Conservation (phyloP, 53 echinoderm and acorn worm species). For the Mesocentrotus franciscanus region DNA sequence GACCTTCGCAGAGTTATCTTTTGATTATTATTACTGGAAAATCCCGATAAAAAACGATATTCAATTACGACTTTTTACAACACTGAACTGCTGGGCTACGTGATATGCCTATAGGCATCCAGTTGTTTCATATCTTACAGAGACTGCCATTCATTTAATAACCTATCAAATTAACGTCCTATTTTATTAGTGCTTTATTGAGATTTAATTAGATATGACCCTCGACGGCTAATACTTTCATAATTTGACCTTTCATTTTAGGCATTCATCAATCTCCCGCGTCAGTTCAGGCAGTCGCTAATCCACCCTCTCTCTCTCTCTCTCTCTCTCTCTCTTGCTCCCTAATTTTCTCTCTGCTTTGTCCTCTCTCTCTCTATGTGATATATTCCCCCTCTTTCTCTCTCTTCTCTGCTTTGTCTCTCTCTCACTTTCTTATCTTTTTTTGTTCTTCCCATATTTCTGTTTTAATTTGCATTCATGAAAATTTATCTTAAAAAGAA, state of each 20-base stretch:
- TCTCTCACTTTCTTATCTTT: neutral
- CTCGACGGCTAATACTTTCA: neutral
- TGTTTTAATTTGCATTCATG: too few species aligned
- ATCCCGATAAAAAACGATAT: neutral
- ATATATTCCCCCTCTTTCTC: neutral
- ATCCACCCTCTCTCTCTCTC: neutral
- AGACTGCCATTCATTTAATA: constrained; percentile 43
- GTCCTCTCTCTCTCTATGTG: neutral
- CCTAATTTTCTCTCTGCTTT: neutral
- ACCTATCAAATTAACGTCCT: constrained; percentile 39
- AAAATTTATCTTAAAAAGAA: too few species aligned
- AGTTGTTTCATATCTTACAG: constrained; percentile 17
- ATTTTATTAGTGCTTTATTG: constrained; percentile 46
- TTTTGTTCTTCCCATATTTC: too few species aligned
- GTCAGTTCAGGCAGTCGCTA: neutral
- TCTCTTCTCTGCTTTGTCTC: neutral
- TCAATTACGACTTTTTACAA: neutral
- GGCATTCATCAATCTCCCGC: constrained; percentile 15
- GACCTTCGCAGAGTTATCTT: neutral
- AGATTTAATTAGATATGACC: constrained; percentile 33
- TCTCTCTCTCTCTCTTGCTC: neutral
- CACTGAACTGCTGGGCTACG: neutral
- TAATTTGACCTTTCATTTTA: constrained; percentile 8
- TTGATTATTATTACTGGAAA: neutral
- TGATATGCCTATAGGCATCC: neutral